Conservation (phyloP, 1,140 invertebrate genomes). For the Teleopsis dalmanni region DNA sequence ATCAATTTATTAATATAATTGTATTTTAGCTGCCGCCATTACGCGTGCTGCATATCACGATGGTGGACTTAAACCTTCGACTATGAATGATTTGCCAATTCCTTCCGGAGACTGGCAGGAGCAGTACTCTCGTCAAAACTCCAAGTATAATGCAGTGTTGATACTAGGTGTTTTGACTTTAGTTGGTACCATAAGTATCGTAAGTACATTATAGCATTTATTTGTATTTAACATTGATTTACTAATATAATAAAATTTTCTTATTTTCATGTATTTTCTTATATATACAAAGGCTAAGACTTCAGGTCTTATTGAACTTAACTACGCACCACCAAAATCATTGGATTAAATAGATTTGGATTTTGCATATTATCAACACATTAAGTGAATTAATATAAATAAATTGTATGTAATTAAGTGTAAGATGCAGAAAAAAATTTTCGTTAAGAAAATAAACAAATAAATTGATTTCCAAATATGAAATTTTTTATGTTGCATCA, state of each 20-base stretch:
- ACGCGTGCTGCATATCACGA: constrained; percentile 40
- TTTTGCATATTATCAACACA: not conserved
- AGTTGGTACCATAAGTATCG: constrained; percentile 51
- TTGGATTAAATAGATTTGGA: constrained; percentile 43
- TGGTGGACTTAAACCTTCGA: constrained; percentile 38
- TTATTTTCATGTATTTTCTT: constrained; percentile 5
- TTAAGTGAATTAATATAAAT: not conserved
- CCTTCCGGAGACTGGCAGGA: constrained; percentile 68
- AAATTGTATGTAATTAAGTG: too few species aligned
- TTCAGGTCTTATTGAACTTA: constrained; percentile 51
- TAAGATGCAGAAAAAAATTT: too few species aligned
- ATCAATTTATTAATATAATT: not conserved
- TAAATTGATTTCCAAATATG: too few species aligned
- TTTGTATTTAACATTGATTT: not conserved
- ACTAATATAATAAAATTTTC: not conserved
- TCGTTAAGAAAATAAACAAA: too few species aligned
- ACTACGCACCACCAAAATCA: constrained; percentile 51
- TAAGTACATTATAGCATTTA: constrained; percentile 42
- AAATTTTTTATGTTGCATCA: too few species aligned
- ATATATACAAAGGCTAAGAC: constrained; percentile 47
- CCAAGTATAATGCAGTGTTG: constrained; percentile 61
- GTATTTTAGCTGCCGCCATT: constrained; percentile 29
- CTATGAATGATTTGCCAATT: constrained; percentile 65
- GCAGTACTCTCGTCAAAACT: constrained; percentile 54
- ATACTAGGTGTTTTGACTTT: constrained; percentile 52